These are phyloP conservation scores for Eulacestoma nigropectus DNA, from an alignment of 2,113 vertebrate genomes.

Conservation along the genomic window DNA sequence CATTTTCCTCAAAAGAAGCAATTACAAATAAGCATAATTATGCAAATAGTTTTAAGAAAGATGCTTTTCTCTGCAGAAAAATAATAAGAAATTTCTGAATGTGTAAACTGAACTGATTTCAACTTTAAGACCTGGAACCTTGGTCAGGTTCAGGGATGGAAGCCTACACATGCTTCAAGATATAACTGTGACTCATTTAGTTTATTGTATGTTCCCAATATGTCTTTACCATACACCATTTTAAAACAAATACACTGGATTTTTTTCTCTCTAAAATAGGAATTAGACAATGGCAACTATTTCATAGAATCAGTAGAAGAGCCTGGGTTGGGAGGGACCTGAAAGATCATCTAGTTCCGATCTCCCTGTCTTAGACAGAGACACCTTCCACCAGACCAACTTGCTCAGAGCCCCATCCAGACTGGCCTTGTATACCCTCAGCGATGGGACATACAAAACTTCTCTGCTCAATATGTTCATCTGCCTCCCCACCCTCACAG, in stretches of 20 bases:
- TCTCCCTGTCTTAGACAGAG: rapidly evolving
- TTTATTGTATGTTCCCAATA: neutral
- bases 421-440: neutral
- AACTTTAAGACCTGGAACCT: neutral
- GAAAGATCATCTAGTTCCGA: neutral
- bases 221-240: neutral
- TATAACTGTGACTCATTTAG: neutral
- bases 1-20: neutral
- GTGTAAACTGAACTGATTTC: neutral
- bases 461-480: neutral
- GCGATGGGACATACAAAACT: neutral
- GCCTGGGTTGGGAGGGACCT: neutral
- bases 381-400: neutral
- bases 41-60: neutral
- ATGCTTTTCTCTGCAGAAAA: neutral
- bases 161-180: neutral
- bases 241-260: neutral
- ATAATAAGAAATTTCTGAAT: neutral
- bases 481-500: neutral
- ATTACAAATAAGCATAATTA: neutral
- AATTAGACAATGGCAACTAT: neutral
- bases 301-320: neutral
- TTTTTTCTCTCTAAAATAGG: neutral
- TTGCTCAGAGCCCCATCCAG: neutral
- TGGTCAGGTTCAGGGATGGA: neutral